Percentiles rank a stretch among this genome's conserved stretches.
Conservation (phyloP, 2,888 invertebrate species). For the Molanna angustata region DNA sequence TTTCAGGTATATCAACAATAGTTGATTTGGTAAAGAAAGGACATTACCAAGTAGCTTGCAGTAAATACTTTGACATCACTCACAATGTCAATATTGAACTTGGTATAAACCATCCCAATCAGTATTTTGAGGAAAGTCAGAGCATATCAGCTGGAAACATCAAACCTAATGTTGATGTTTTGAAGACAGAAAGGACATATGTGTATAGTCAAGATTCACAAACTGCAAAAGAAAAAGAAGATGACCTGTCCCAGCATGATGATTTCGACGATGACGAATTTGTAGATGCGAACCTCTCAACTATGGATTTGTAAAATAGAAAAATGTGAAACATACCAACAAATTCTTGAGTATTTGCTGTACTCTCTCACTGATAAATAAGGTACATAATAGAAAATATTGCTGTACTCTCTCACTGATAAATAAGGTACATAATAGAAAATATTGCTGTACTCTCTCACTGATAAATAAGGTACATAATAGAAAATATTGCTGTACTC, state of each 20-base stretch:
- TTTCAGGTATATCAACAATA: constrained; percentile 68
- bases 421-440: too few relatives aligned
- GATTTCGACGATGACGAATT: constrained; percentile 11
- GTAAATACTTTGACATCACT: constrained; percentile 75
- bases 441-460: too few relatives aligned
- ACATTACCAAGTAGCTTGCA: constrained; percentile 88
- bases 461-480: too few relatives aligned
- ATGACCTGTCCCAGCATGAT: constrained; percentile 5
- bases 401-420: too few relatives aligned
- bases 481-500: too few relatives aligned
- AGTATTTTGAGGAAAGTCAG: constrained; percentile 82
- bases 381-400: too few relatives aligned
- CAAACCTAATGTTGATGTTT: constrained; percentile 38
- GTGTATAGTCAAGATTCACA: constrained; percentile 13
- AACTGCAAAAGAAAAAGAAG: constrained; percentile 10
- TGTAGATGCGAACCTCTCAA: constrained; percentile 10
- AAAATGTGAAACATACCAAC: not conserved
- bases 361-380: too few relatives aligned
- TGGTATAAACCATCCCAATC: constrained; percentile 87
- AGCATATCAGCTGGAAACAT: constrained; percentile 47
- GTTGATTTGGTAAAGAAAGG: constrained; percentile 68
- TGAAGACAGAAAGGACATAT: constrained; percentile 19
- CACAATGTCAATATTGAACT: constrained; percentile 64
- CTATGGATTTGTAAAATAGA: constrained; percentile 9
- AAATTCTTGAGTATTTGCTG: not conserved